Conservation (phyloP, 1,140 invertebrate genomes). For the Aphelenchoides fujianensis region DNA sequence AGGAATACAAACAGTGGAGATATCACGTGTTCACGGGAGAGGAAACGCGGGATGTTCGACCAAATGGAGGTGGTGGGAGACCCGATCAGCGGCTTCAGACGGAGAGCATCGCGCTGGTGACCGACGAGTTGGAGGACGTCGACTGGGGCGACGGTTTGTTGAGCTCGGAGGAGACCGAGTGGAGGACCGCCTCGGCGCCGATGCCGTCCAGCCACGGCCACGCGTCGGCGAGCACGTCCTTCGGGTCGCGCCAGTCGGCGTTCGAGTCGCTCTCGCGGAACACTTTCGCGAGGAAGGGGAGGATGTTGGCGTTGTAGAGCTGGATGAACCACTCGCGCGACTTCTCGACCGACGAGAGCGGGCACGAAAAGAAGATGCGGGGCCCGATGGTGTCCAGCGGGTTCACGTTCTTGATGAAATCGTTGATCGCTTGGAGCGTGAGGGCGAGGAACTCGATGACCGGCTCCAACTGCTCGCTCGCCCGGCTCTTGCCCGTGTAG, state of each 20-base stretch:
- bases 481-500: slow-evolving; percentile 26
- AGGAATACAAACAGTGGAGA: no score
- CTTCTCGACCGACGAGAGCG: slow-evolving; percentile 33
- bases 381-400: slow-evolving; percentile 42
- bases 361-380: slow-evolving; percentile 46
- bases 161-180: neutral
- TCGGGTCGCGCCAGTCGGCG: slow-evolving; percentile 16
- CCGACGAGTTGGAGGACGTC: neutral
- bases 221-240: slow-evolving; percentile 3
- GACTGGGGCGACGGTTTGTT: neutral
- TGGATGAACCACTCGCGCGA: slow-evolving; percentile 41
- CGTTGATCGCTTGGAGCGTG: slow-evolving; percentile 37
- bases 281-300: slow-evolving; percentile 46
- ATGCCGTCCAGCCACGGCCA: slow-evolving; percentile 26
- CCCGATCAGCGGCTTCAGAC: neutral
- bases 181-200: neutral
- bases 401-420: slow-evolving; percentile 42
- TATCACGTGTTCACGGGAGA: neutral
- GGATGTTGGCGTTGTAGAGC: slow-evolving; percentile 45
- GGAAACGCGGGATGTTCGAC: neutral
- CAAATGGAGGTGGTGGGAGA: neutral
- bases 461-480: slow-evolving; percentile 21
- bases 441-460: slow-evolving; percentile 39
- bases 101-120: neutral
- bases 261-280: slow-evolving; percentile 32